A percentile compares a stretch with the other conserved stretches of the same genome.
phyloP scores from a whole-genome alignment of 1,140 invertebrate species.

The Anastrepha obliqua region DNA sequence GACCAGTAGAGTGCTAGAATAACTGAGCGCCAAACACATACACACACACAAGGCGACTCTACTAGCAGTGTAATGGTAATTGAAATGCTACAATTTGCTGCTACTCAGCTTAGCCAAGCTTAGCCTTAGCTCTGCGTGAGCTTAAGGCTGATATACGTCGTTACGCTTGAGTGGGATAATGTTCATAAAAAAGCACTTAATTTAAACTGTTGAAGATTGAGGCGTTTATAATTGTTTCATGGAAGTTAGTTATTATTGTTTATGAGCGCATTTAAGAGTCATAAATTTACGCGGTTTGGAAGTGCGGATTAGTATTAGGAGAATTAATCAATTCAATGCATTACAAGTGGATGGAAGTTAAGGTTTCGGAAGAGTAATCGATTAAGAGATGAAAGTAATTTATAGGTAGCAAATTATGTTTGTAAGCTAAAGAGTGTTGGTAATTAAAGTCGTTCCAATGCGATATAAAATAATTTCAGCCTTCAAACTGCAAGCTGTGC shows the following conservation, averaged over 20 bases:
- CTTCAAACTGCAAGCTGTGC: too few relatives aligned
- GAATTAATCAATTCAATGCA: neutral
- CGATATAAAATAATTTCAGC: too few relatives aligned
- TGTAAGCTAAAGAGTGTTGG: too few relatives aligned
- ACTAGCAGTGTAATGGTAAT: neutral
- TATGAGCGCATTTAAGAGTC: neutral
- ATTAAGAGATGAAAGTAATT: neutral
- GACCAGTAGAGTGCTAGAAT: neutral
- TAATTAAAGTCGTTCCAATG: too few relatives aligned
- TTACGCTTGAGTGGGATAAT: constrained; percentile 34
- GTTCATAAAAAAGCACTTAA: constrained; percentile 26
- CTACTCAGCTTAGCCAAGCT: constrained; percentile 38
- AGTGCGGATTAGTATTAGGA: neutral
- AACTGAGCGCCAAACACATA: neutral
- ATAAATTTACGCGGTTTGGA: neutral
- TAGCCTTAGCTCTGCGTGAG: neutral
- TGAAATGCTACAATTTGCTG: constrained; percentile 36
- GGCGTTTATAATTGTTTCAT: constrained; percentile 26
- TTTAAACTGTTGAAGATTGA: constrained; percentile 35
- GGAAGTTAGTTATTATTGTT: neutral
- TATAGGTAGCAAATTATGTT: too few relatives aligned
- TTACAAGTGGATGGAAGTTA: neutral
- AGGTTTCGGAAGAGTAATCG: neutral
- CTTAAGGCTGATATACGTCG: constrained; percentile 7
- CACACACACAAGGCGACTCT: too few relatives aligned